phyloP scores from a whole-genome alignment of 2,797 vertebrate genomes.

The Nasua narica region DNA sequence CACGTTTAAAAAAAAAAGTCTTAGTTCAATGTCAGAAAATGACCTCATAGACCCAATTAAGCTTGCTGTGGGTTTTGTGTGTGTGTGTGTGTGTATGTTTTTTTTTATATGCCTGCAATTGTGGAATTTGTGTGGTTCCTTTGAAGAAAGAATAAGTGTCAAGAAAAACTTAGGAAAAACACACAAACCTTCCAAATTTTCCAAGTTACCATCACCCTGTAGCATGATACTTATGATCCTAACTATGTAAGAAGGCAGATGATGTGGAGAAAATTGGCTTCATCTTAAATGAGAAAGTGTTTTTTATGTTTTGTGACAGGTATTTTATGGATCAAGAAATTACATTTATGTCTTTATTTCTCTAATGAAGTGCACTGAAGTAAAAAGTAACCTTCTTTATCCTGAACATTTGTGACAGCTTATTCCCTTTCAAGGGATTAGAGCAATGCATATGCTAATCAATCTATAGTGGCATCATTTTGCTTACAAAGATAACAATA shows the following conservation, averaged over 20 bases:
- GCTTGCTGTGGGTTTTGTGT: neutral
- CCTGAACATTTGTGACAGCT: constrained; percentile 45
- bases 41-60: neutral
- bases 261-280: constrained; percentile 53
- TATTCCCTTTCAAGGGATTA: constrained; percentile 53
- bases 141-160: neutral
- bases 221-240: neutral
- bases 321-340: constrained; percentile 64
- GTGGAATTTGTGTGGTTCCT: neutral
- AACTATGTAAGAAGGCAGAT: neutral
- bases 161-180: neutral
- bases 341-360: constrained; percentile 62
- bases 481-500: neutral
- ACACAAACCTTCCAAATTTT: neutral
- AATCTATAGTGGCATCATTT: neutral
- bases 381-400: constrained; percentile 67
- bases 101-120: neutral
- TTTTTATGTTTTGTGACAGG: constrained; percentile 33
- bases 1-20: neutral
- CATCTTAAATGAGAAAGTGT: constrained; percentile 48
- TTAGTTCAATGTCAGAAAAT: neutral
- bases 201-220: neutral
- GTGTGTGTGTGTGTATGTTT: too few species aligned
- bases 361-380: constrained; percentile 63
- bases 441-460: neutral